phyloP scores from a whole-genome alignment of 37 sponge, comb jelly and placozoan species.

The Corticium candelabrum region DNA sequence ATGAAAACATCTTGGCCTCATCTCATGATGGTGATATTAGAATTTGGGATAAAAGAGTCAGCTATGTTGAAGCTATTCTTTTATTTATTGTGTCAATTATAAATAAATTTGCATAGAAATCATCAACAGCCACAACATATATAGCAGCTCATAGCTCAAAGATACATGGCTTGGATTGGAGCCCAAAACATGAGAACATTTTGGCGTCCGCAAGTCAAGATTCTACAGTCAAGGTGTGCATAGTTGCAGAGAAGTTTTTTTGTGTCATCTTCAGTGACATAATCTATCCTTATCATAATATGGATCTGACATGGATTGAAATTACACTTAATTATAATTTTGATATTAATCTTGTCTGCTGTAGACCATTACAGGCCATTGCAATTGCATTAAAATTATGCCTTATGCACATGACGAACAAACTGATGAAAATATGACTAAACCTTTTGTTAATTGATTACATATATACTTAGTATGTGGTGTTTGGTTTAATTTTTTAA shows the following conservation, averaged over 20 bases:
- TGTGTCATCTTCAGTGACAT: no score
- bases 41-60: conserved; percentile 80
- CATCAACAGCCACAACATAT: conserved; percentile 49
- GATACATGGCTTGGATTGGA: conserved; percentile 70
- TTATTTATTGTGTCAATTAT: neutral
- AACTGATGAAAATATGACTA: no score
- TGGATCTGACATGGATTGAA: no score
- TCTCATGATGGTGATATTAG: conserved; percentile 81
- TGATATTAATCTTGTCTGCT: no score
- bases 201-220: conserved; percentile 79
- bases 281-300: no score
- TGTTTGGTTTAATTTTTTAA: no score
- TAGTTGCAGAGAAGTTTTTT: neutral
- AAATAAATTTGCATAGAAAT: conserved; percentile 37
- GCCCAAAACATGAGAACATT: conserved; percentile 21
- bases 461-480: no score
- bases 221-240: conserved; percentile 50
- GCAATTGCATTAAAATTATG: no score
- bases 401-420: no score
- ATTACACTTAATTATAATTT: no score
- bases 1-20: conserved; percentile 67
- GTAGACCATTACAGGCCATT: no score
- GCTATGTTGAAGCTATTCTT: conserved; percentile 5
- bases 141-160: conserved; percentile 68
- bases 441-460: no score